These are phyloP conservation scores for Sthenelais limicola DNA, from an alignment of 2,888 invertebrate genomes.

Conservation along the genomic window DNA sequence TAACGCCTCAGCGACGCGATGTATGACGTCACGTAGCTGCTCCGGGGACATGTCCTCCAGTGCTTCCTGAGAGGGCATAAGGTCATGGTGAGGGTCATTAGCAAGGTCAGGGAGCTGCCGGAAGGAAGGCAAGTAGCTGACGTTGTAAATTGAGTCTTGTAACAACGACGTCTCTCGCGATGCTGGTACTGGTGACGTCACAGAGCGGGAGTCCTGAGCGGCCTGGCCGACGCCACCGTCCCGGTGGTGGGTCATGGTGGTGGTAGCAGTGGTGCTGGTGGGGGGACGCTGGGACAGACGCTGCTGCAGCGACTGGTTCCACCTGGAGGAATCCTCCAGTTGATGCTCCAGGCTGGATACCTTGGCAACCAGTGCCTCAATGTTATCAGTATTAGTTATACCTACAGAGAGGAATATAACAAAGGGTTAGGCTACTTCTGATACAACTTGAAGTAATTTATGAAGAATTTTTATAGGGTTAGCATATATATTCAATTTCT, in stretches of 20 bases:
- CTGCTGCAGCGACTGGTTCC: slow-evolving; percentile 47
- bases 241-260: slow-evolving; percentile 1
- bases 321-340: slow-evolving; percentile 47
- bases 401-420: too few species aligned
- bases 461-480: too few species aligned
- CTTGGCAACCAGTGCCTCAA: slow-evolving; percentile 27
- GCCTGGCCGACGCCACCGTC: slow-evolving; percentile 44
- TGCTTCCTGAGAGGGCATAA: slow-evolving; percentile 8
- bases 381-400: too few species aligned
- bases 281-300: slow-evolving; percentile 44
- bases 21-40: slow-evolving; percentile 17
- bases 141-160: neutral
- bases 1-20: slow-evolving; percentile 20
- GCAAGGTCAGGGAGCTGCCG: slow-evolving; percentile 4
- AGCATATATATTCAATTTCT: too few species aligned
- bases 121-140: slow-evolving; percentile 41
- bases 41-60: slow-evolving; percentile 30
- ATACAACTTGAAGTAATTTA: too few species aligned
- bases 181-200: neutral
- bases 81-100: too few species aligned
- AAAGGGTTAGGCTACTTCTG: too few species aligned
- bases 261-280: too few species aligned
- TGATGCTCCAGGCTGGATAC: slow-evolving; percentile 25
- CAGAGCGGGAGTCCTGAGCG: neutral
- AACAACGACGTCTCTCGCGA: neutral